Evolutionary conservation across 1,140 invertebrate species (phyloP).

Genomic region (Brachionus asplanchnoidis): DNA sequence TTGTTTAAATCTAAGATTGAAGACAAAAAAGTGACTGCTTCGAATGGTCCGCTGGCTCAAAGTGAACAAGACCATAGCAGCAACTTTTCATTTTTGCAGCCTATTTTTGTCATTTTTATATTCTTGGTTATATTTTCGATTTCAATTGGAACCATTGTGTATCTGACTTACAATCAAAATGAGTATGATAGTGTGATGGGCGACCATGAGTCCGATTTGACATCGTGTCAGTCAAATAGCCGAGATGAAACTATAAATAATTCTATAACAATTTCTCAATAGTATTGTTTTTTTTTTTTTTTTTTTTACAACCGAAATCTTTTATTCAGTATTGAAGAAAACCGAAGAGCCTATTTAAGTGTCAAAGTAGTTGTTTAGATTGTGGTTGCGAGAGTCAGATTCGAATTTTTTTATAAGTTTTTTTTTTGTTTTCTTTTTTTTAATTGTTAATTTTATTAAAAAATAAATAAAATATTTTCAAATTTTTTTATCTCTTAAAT

Average conservation of each 20-base stretch:
- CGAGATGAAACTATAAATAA: neutral
- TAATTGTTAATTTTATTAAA: neutral
- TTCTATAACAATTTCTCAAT: neutral
- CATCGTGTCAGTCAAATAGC: constrained; percentile 8
- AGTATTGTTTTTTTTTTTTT: neutral
- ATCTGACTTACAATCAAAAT: constrained; percentile 19
- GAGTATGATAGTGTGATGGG: constrained; percentile 12
- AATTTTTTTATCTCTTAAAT: constrained; percentile 3
- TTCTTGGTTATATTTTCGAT: constrained; percentile 13
- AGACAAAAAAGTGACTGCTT: neutral
- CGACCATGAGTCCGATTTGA: constrained; percentile 9
- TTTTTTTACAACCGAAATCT: neutral
- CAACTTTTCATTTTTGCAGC: neutral
- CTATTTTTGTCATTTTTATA: neutral
- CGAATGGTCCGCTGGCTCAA: neutral
- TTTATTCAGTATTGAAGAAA: neutral
- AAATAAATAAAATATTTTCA: neutral
- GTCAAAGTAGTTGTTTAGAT: neutral
- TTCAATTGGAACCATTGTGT: constrained; percentile 20
- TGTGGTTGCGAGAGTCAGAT: neutral
- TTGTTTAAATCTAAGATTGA: neutral
- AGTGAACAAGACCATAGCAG: neutral
- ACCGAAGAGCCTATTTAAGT: neutral
- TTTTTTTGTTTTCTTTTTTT: neutral
- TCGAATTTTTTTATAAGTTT: neutral